These are phyloP conservation scores for Moxostoma hubbsi DNA, from an alignment of 2,797 vertebrate genomes.

Conservation along the genomic window DNA sequence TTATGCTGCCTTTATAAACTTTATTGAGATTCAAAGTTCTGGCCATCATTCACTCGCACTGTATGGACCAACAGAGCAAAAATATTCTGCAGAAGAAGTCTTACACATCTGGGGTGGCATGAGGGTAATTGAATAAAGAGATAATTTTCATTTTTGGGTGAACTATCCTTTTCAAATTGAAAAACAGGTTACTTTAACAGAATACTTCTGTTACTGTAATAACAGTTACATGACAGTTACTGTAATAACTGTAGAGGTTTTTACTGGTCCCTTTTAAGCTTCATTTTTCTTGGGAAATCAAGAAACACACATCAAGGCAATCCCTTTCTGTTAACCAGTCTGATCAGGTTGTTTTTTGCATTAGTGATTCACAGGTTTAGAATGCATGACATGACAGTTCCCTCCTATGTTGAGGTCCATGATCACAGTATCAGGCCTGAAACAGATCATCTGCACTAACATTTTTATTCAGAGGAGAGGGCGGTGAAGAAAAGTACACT, in stretches of 20 bases:
- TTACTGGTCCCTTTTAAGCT: background rate
- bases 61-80: no score
- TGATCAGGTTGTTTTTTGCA: conserved; percentile 26
- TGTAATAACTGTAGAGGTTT: background rate
- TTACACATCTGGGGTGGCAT: no score
- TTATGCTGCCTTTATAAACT: no score
- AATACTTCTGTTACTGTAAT: no score
- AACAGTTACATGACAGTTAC: no score
- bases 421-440: conserved; percentile 1
- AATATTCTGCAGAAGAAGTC: no score
- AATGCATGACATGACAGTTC: conserved; percentile 34
- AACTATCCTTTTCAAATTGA: no score
- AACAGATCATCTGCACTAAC: conserved; percentile 4
- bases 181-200: no score
- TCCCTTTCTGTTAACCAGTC: conserved; percentile 31
- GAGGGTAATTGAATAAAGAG: no score
- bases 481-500: conserved; percentile 11
- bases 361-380: conserved; percentile 22
- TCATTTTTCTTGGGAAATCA: conserved; percentile 2
- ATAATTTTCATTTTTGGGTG: no score
- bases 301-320: background rate
- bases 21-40: no score
- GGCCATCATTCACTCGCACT: no score
- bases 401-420: conserved; percentile 23
- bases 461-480: conserved; percentile 17